These are phyloP conservation scores for Oophaga sylvatica DNA, from an alignment of 2,797 vertebrate species.

Conservation along the genomic window DNA sequence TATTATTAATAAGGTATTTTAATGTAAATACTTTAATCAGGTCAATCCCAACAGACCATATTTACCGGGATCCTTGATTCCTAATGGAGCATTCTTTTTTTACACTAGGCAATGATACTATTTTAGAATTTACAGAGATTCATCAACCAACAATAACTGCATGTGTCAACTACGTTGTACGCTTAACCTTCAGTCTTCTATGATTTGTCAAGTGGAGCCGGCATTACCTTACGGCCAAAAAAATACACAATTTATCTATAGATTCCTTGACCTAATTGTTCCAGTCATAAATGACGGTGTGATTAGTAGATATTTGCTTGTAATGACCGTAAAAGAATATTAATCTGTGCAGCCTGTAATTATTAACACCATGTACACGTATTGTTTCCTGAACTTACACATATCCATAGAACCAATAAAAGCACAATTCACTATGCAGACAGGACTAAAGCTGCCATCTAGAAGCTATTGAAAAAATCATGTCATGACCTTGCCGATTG, in stretches of 20 bases:
- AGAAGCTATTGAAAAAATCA: too few species aligned
- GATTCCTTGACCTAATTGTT: background rate
- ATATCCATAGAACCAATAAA: too few species aligned
- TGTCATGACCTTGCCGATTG: too few species aligned
- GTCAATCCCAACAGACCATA: background rate
- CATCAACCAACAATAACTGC: background rate
- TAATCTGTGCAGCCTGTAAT: background rate
- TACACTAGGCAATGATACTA: background rate
- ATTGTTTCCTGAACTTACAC: too few species aligned
- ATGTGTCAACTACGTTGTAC: background rate
- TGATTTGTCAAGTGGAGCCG: background rate
- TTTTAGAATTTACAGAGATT: background rate
- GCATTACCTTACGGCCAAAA: background rate
- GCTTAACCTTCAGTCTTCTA: slow-evolving; percentile 9
- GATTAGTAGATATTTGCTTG: background rate
- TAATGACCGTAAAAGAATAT: background rate
- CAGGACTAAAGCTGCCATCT: too few species aligned
- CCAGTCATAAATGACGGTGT: background rate
- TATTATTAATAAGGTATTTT: too few species aligned
- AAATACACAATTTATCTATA: slow-evolving; percentile 23
- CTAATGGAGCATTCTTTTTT: background rate
- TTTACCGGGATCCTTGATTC: background rate
- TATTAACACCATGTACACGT: background rate
- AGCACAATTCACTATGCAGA: too few species aligned
- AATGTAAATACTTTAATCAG: too few species aligned